Evolutionary conservation across 2,113 vertebrate genomes (phyloP).

Genomic region (Neofelis nebulosa): DNA sequence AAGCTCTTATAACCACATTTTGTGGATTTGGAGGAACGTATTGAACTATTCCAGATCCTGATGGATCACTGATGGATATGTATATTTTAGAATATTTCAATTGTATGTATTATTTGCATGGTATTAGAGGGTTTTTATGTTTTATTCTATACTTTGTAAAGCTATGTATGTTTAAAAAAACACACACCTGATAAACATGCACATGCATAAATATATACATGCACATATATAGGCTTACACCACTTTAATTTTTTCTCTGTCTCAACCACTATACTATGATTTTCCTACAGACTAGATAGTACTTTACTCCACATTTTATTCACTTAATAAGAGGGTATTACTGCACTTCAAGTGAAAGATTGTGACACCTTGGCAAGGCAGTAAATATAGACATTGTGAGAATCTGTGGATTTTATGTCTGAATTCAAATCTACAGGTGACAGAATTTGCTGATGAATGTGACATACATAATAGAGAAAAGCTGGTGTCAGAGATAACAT

Average conservation of each 20-base stretch:
- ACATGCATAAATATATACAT: neutral
- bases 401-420: neutral
- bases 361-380: neutral
- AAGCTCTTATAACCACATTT: neutral
- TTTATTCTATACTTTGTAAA: neutral
- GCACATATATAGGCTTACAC: neutral
- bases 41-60: neutral
- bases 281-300: neutral
- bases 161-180: neutral
- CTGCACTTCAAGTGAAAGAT: neutral
- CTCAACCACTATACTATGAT: neutral
- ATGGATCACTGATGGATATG: neutral
- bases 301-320: neutral
- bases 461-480: neutral
- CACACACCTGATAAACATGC: neutral
- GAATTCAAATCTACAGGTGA: neutral
- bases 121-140: neutral
- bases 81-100: neutral
- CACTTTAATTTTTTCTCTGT: neutral
- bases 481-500: neutral
- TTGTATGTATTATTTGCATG: neutral
- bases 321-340: neutral
- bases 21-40: neutral
- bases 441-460: conserved; percentile 1
- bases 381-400: neutral